Conservation (phyloP, 2,113 vertebrate species). For the Hemichromis elongatus region DNA sequence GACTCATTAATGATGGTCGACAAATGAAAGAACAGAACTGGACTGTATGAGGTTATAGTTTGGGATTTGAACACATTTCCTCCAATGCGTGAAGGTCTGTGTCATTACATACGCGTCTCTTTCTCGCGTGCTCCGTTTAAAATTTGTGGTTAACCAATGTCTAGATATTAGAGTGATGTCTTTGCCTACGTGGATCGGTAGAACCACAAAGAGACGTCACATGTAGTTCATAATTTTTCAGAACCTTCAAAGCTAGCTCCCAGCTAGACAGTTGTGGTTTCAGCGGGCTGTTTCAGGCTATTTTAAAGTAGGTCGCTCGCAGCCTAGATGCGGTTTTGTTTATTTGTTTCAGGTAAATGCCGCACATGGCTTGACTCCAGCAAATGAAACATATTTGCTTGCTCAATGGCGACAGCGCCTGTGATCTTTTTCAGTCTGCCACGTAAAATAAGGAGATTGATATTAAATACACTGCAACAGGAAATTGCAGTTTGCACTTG, state of each 20-base stretch:
- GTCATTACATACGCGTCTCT: neutral
- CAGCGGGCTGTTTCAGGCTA: neutral
- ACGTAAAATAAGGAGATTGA: neutral
- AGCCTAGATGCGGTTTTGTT: neutral
- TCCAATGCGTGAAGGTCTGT: neutral
- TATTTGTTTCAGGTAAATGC: neutral
- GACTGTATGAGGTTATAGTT: neutral
- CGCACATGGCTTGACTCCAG: neutral
- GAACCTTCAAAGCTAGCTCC: neutral
- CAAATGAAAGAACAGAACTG: neutral
- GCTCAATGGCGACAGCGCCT: neutral
- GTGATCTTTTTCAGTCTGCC: neutral
- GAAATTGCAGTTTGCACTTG: neutral
- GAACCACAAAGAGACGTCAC: neutral
- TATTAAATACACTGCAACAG: neutral
- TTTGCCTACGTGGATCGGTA: neutral
- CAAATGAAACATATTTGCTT: neutral
- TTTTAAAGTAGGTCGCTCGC: neutral
- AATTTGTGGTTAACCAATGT: neutral
- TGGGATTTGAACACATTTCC: neutral
- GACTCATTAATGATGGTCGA: neutral
- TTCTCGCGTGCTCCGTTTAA: neutral
- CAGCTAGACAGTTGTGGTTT: neutral
- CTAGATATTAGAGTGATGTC: neutral
- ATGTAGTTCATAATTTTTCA: neutral